Evolutionary conservation across 1,140 invertebrate genomes (phyloP), one percentile per base, ranked within the genome.

Genomic region (Drosophila sproati): DNA sequence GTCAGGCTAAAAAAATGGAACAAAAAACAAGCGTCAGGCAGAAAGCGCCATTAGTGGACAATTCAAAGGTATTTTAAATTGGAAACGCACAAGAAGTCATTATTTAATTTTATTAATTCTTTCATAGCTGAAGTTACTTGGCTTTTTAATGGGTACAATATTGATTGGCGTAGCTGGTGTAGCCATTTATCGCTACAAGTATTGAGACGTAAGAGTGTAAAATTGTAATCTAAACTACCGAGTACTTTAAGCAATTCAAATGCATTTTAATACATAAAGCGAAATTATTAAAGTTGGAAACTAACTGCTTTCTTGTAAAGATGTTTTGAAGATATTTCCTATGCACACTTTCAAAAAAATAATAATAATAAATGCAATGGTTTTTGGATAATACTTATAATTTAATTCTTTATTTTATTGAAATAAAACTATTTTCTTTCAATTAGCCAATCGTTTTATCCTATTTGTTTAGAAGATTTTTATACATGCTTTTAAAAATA

Each of bases 111-210:
- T 34, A n/a, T 62, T 10, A 54, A 39, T 48, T 47, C 4, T 32
- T 41, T 77, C 92, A 28, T 74, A 95, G 94, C 92, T 95, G 56
- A 92, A 94, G 45, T 73, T 95, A 63, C 93, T 94, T 92, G 94
- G 94, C 2, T 95, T 94, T 68, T 72, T 95, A 39, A 93, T 94
- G 74, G 93, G 94, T n/a, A 94, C 94, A 47, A 89, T 95, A 55
- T 85, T 94, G 41, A 93, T 95, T 80, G 94, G 94, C 12, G 93
- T 95, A 54, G 94, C 93, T 52, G 94, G 94, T 47, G 93, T 95
- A 6, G 93, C 94, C 4, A 94, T 94, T 55, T 95, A 95, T 88
- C 93, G 94, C 70, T 94, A 95, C 90, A 95, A 94, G 92, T 93
- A 93, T 77, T 92, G 75, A 91, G 69, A 47, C 39, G 57, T 50